These are phyloP conservation scores for Lymantria monacha DNA, from an alignment of 2,888 invertebrate species.

Conservation along the genomic window DNA sequence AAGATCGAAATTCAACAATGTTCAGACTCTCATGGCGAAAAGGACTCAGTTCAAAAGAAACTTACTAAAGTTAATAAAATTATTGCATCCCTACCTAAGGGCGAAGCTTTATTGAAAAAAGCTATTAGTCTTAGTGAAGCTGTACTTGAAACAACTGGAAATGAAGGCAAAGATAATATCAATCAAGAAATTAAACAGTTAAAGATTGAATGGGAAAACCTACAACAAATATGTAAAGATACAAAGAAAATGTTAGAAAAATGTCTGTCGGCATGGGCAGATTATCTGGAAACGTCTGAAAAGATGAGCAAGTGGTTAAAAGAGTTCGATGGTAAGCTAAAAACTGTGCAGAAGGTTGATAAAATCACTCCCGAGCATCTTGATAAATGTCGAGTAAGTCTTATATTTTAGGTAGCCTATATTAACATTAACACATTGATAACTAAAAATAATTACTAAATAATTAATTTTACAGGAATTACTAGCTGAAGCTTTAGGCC, in stretches of 20 bases:
- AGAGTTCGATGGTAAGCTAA: conserved; percentile 85
- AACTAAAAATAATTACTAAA: neutral
- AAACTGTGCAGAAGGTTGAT: conserved; percentile 85
- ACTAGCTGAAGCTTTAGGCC: conserved; percentile 87
- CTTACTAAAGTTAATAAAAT: conserved; percentile 88
- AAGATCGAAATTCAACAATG: conserved; percentile 92
- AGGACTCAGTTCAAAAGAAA: conserved; percentile 88
- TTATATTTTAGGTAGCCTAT: neutral
- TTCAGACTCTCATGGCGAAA: conserved; percentile 94
- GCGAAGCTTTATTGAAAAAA: conserved; percentile 86
- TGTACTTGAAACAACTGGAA: conserved; percentile 89
- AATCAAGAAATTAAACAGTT: conserved; percentile 91
- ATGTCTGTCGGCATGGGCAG: conserved; percentile 91
- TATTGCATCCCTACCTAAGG: conserved; percentile 85
- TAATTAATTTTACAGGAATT: conserved; percentile 75
- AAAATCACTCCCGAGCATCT: conserved; percentile 91
- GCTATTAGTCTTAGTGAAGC: conserved; percentile 88
- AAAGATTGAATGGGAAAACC: conserved; percentile 90
- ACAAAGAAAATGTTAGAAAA: conserved; percentile 88
- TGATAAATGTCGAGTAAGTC: conserved; percentile 86
- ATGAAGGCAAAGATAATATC: conserved; percentile 91
- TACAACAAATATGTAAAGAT: conserved; percentile 89
- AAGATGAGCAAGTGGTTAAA: conserved; percentile 89
- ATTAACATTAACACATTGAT: neutral
- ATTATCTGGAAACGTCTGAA: conserved; percentile 87